Evolutionary conservation across 92 coral and sea anemone genomes (phyloP).

Genomic region (Micromussa lordhowensis): DNA sequence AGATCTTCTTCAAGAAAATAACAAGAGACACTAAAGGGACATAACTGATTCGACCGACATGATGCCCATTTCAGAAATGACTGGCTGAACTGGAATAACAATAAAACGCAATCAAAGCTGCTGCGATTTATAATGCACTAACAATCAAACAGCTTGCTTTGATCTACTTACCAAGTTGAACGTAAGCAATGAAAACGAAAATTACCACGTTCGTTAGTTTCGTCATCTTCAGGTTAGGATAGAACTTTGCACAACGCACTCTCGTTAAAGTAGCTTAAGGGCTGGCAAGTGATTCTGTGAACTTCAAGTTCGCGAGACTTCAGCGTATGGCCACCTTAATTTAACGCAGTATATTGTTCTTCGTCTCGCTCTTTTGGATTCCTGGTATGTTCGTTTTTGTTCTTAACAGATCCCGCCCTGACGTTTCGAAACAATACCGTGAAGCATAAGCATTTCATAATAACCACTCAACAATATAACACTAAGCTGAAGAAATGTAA

Average conservation of each 20-base stretch:
- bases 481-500: background rate
- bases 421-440: too few relatives aligned
- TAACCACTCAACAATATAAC: background rate
- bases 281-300: background rate
- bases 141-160: background rate
- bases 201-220: background rate
- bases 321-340: background rate
- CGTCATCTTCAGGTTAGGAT: background rate
- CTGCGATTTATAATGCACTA: background rate
- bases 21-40: background rate
- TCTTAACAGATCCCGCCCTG: background rate
- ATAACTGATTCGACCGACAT: background rate
- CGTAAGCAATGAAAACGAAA: background rate
- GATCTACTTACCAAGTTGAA: constrained; percentile 16
- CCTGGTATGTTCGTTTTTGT: constrained; percentile 1
- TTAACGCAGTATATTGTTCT: background rate
- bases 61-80: background rate
- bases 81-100: background rate
- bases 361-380: background rate
- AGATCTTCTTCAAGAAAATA: background rate
- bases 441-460: background rate
- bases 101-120: background rate
- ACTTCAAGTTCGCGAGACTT: background rate
- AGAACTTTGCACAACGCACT: background rate
- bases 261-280: background rate